Base-by-base conservation (phyloP, 2,797 vertebrate species). In the Schizothorax lantsangensis region DNA sequence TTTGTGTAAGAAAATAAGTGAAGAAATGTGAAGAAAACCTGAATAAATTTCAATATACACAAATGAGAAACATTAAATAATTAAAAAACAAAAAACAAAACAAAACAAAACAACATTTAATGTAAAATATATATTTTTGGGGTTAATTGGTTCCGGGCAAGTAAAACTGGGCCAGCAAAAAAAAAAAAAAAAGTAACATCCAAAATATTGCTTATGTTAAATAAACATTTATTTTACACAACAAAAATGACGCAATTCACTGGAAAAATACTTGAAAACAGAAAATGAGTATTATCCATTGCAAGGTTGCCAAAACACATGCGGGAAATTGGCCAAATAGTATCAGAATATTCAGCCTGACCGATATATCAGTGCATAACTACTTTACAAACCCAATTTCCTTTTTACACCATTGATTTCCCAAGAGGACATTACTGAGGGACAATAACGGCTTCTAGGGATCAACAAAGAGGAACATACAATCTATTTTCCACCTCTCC, bases 381-480 rank as follows among this genome's bases (percentile, higher is more conserved):
- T 33, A 66, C 43, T 45, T 52, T 23, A 17, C 23, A 57, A 75
- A 84, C 14, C 5, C 9, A 26, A 40, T 77, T 77, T 52, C 30
- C 73, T 30, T n/a, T 43, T 77, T 40, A 26, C 73, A 72, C 17
- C 33, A 71, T 14, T 21, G 45, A 38, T 71, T 45, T 21, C 62
- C n/a, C 49, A 49, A 71, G 17, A 78, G 64, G 19, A 72, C 64
- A 79, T 33, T 57, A 33, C 23, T 45, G 52, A 75, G 71, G 64
- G 77, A 74, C 40, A 85, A 84, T 68, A 26, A 6, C 2, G 6
- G 21, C 83, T 83, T 85, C 36, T 85, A 52, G 21, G 66, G 38
- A 79, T 86, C 33, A 74, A n/a, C 57, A 54, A 72, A 85, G 79
- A 40, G 86, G 80, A 85, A 89, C 83, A 84, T 64, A 59, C 73